phyloP scores from a whole-genome alignment of 1,140 invertebrate genomes.

The Oreohelix idahoensis region DNA sequence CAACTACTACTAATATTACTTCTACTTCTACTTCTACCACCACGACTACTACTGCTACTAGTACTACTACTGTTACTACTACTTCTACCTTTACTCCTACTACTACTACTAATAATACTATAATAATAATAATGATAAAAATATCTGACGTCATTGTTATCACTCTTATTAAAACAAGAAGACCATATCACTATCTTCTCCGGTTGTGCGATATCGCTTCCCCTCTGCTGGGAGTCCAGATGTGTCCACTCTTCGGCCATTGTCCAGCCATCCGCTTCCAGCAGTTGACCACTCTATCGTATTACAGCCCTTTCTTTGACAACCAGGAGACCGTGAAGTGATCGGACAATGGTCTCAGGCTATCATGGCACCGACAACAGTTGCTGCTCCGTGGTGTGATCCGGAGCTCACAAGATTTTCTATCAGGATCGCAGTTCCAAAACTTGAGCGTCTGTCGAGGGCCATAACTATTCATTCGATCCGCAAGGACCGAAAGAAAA shows the following conservation, averaged over 20 bases:
- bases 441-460: constrained; percentile 28
- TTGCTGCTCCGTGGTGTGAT: background rate
- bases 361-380: background rate
- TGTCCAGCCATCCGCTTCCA: background rate
- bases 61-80: background rate
- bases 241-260: constrained; percentile 29
- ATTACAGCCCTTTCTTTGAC: constrained; percentile 5
- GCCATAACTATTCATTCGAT: constrained; percentile 7
- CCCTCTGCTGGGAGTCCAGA: constrained; percentile 27
- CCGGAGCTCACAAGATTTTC: background rate
- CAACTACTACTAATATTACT: too few species aligned
- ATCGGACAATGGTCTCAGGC: background rate
- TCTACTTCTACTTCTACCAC: too few species aligned
- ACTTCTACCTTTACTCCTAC: too few species aligned
- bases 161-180: background rate
- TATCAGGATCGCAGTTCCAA: background rate
- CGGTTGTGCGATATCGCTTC: constrained; percentile 3
- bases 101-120: too few species aligned
- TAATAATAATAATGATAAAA: too few species aligned
- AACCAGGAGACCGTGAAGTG: constrained; percentile 12
- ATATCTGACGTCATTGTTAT: too few species aligned
- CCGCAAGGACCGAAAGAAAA: constrained; percentile 11
- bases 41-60: too few species aligned
- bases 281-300: constrained; percentile 30
- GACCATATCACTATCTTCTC: background rate